These are phyloP conservation scores for Chloebia gouldiae DNA, from an alignment of 2,113 vertebrate species.

Conservation along the genomic window DNA sequence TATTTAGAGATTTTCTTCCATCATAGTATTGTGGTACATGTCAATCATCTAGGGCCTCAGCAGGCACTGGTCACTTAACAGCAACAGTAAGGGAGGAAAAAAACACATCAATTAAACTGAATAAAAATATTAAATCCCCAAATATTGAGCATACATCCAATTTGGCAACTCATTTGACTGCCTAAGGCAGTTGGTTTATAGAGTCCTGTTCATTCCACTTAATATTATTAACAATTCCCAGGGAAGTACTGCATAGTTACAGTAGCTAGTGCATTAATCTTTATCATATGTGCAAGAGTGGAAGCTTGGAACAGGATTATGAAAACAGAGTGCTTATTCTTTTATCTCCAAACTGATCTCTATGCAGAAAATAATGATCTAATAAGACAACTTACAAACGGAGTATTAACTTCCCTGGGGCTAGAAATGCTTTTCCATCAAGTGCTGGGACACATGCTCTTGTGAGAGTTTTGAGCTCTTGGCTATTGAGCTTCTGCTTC, in stretches of 20 bases:
- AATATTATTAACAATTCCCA: constrained; percentile 50
- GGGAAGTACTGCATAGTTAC: not conserved
- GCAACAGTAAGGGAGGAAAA: not conserved
- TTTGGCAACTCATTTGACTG: not conserved
- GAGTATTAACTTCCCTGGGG: not conserved
- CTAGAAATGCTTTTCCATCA: not conserved
- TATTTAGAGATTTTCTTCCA: not conserved
- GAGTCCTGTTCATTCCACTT: not conserved
- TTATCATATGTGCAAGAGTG: not conserved
- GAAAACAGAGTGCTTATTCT: not conserved
- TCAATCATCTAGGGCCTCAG: not conserved
- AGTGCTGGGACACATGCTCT: not conserved
- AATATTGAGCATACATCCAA: not conserved
- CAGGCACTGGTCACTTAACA: not conserved
- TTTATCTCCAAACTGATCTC: constrained; percentile 14
- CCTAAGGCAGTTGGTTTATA: constrained; percentile 19
- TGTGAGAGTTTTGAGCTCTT: not conserved
- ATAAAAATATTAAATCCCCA: not conserved
- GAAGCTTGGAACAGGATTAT: not conserved
- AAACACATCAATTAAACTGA: not conserved
- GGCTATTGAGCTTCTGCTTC: not conserved
- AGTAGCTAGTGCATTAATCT: constrained; percentile 26
- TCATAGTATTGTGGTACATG: not conserved
- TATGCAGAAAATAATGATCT: not conserved
- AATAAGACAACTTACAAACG: not conserved